Evolutionary conservation across 2,113 vertebrate genomes (phyloP), one percentile per base, ranked within the genome.

Genomic region (Neopipo cinnamomea): DNA sequence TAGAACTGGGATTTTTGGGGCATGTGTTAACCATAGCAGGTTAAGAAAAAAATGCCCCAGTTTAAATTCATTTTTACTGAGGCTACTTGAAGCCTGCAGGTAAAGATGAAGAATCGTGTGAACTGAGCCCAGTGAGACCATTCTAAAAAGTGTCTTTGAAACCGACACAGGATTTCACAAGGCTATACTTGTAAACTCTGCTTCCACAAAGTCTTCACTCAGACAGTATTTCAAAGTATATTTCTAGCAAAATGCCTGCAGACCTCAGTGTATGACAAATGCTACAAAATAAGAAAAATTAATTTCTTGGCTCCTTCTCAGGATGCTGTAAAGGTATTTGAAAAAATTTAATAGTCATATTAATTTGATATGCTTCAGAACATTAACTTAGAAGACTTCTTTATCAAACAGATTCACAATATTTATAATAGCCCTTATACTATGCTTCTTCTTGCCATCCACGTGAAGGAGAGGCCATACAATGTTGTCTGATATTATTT

Each of bases 361-460:
- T 88, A 78, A 84, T 72, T 76, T 58, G 62, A 35, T 84, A 31
- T 47, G 18, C 27, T 88, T 92, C 82, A 74, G 66, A 91, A 93
- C 56, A 85, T 53, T 59, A 81, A 78, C 35, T 39, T 14, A 71
- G 88, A 65, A 39, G 72, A 79, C 8, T 9, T 74, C 42, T 74
- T n/a, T 86, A 89, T 75, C 41, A 53, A 58, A 87, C 8, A 37
- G 46, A 85, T 94, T 95, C 35, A 83, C 24, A 79, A 82, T 90
- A 83, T 95, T 91, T 85, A 83, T 70, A 88, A 72, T 86, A 85
- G 81, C 74, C 31, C 73, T 92, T 94, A 85, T 75, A 58, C n/a
- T 77, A 22, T 63, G 52, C 20, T 37, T 39, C 22, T 56, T 66
- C 79, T 80, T 91, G 39, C 77, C 62, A 81, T n/a, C 55, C 61